phyloP scores from a whole-genome alignment of 2,888 invertebrate genomes.

The Xestia c-nigrum region DNA sequence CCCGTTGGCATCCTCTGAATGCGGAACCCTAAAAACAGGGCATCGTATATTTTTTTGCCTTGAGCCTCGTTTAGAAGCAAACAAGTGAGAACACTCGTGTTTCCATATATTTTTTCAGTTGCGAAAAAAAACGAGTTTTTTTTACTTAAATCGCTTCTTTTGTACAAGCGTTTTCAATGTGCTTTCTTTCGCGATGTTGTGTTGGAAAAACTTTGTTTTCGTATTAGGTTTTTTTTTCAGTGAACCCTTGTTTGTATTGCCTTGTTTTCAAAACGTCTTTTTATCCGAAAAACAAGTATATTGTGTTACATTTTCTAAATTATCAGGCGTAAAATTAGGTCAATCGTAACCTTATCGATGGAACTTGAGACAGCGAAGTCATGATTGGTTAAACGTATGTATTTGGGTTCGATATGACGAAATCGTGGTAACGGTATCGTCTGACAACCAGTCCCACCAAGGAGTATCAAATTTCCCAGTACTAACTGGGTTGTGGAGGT shows the following conservation, averaged over 20 bases:
- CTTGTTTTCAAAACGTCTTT: neutral
- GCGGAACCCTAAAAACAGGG: slow-evolving; percentile 9
- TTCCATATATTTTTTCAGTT: slow-evolving; percentile 35
- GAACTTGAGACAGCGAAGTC: neutral
- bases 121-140: slow-evolving; percentile 31
- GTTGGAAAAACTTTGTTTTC: slow-evolving; percentile 1
- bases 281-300: neutral
- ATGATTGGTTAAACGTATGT: neutral
- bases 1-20: neutral
- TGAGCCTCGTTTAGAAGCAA: slow-evolving; percentile 59
- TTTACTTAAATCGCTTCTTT: slow-evolving; percentile 52
- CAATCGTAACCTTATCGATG: neutral
- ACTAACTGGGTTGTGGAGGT: too few species aligned
- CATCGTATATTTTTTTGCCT: slow-evolving; percentile 47
- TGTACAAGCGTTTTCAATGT: slow-evolving; percentile 40
- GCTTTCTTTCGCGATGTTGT: slow-evolving; percentile 19
- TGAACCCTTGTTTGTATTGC: slow-evolving; percentile 7
- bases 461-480: too few species aligned
- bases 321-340: slow-evolving; percentile 1
- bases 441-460: too few species aligned
- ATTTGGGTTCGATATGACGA: neutral
- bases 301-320: neutral
- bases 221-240: slow-evolving; percentile 1
- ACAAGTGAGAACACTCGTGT: slow-evolving; percentile 59
- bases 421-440: too few species aligned